Percentiles rank a stretch among this genome's conserved stretches.
Conservation (phyloP, 2,888 invertebrate genomes). For the Xestia xanthographa region DNA sequence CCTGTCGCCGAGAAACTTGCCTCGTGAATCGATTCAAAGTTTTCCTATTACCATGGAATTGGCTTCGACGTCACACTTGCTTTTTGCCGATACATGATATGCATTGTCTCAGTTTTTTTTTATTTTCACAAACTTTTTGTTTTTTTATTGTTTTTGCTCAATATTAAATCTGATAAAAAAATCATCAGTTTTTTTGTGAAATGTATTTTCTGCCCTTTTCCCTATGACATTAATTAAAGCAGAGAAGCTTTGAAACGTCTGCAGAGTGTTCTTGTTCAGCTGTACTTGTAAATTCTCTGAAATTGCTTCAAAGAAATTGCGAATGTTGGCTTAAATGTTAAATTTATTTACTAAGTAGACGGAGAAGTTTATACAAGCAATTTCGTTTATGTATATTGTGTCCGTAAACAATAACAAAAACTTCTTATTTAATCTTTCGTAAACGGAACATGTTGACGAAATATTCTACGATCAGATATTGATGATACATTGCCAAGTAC, state of each 20-base stretch:
- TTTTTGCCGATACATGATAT: conserved; percentile 62
- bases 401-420: conserved; percentile 28
- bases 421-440: conserved; percentile 18
- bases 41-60: conserved; percentile 81
- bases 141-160: neutral
- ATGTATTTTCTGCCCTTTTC: neutral
- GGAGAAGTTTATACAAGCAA: conserved; percentile 10
- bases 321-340: conserved; percentile 16
- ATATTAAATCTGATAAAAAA: conserved; percentile 1
- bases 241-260: conserved; percentile 19
- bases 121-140: neutral
- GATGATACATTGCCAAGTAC: neutral
- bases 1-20: conserved; percentile 63
- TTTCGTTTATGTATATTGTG: conserved; percentile 20
- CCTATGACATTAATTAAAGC: conserved; percentile 5
- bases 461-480: conserved; percentile 5
- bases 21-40: conserved; percentile 80
- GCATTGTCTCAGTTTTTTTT: conserved; percentile 21
- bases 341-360: conserved; percentile 31
- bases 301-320: conserved; percentile 38
- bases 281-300: conserved; percentile 28
- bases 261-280: conserved; percentile 19
- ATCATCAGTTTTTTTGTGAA: neutral
- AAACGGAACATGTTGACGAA: neutral
- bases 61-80: conserved; percentile 74